Evolutionary conservation across 64 coral and sea anemone genomes (phyloP).

Genomic region (Pachyseris speciosa): DNA sequence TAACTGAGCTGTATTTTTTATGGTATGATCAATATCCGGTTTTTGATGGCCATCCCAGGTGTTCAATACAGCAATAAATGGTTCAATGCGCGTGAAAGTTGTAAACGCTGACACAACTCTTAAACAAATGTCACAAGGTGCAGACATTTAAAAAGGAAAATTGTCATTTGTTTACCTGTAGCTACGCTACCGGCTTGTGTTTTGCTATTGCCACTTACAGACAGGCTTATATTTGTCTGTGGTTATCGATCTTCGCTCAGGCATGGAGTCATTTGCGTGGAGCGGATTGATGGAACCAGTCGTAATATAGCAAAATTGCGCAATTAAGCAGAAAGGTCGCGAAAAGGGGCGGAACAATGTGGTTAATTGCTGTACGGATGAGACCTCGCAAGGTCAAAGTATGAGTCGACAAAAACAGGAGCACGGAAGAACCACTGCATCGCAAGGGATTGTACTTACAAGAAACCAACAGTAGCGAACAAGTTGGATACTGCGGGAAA

Average conservation of each 20-base stretch:
- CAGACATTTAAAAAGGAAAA: not conserved
- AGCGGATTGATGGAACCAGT: too few relatives aligned
- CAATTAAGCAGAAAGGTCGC: not conserved
- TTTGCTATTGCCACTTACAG: not conserved
- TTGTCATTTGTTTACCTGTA: not conserved
- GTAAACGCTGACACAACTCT: too few relatives aligned
- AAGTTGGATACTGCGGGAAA: not conserved
- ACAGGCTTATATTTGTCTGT: not conserved
- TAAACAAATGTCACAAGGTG: not conserved
- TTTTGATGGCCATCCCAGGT: too few relatives aligned
- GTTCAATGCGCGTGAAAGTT: too few relatives aligned
- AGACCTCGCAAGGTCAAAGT: not conserved
- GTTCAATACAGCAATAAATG: too few relatives aligned
- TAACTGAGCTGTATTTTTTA: too few relatives aligned
- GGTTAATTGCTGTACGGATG: not conserved
- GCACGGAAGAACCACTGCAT: not conserved
- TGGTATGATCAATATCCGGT: too few relatives aligned
- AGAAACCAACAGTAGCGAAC: not conserved
- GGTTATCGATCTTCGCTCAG: not conserved
- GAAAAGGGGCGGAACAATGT: not conserved
- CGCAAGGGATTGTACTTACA: not conserved
- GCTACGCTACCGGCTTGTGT: not conserved
- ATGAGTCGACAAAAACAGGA: constrained; percentile 18
- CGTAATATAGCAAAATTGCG: too few relatives aligned
- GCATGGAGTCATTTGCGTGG: not conserved